Base-by-base conservation (phyloP, 2,888 invertebrate genomes). In the Agrochola circellaris region DNA sequence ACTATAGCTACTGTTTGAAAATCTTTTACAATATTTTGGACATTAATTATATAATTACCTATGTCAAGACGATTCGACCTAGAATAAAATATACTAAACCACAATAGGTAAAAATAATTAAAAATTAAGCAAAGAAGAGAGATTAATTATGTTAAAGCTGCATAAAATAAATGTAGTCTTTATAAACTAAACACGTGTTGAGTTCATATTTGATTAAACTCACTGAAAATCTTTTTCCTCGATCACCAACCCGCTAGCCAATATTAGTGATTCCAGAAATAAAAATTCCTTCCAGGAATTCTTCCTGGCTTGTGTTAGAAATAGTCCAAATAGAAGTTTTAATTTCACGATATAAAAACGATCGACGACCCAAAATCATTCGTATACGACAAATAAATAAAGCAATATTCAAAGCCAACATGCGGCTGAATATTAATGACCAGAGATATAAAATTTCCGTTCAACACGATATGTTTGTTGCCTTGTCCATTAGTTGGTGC, bases 401-500 rank as follows among this genome's bases (percentile, higher is more conserved):
- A 75, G 74, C 70, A 64, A 83, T 86, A 75, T 78, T 83, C 68
- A 83, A 86, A 79, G 60, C 70, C 68, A 86, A 72, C 66, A 77
- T 75, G 64, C 62, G 72, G 70, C 69, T 80, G 77, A 87, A 86
- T 86, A 82, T 83, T 87, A 86, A 90, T 87, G 85, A 84, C 71
- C 70, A 78, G 70, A 76, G 77, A 75, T 84, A 87, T 89, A 89
- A 90, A 89, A 87, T 90, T 86, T 88, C 83, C 86, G 82, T 77
- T 83, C 86, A 67, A 64, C 23, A 61, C 69, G 74, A 79, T 85
- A 83, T 83, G 79, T 77, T 85, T 82, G 83, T 86, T 87, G 81
- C 86, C 87, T 87, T 89, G 88, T 83, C 82, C 74, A 79, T 87
- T 84, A 87, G 82, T 90, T 92, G 92, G 92, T 90, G 78, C 73